phyloP scores from a whole-genome alignment of 2,888 invertebrate species.

The Julus scandinavius region DNA sequence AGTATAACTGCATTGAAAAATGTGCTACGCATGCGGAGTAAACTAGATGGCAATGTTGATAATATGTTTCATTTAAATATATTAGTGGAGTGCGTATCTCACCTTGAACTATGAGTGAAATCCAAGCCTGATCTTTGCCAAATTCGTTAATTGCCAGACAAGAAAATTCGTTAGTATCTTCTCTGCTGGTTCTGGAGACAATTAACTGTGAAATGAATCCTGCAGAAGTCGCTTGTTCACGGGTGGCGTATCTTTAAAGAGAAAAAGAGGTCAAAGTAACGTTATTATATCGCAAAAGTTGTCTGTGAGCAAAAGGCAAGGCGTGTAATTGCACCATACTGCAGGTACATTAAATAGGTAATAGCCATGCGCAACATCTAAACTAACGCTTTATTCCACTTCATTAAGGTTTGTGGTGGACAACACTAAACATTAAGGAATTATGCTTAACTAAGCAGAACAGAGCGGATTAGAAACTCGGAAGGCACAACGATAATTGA shows the following conservation, averaged over 20 bases:
- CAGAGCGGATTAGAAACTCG: constrained; percentile 25
- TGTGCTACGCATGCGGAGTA: no score
- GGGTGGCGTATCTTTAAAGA: constrained; percentile 44
- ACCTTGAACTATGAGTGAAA: constrained; percentile 68
- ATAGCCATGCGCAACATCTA: constrained; percentile 28
- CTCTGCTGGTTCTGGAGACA: constrained; percentile 53
- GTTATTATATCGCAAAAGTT: constrained; percentile 10
- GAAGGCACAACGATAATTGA: neutral
- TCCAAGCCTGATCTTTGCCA: constrained; percentile 68
- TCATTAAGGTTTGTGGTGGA: constrained; percentile 45
- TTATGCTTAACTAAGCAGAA: constrained; percentile 45
- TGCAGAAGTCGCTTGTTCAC: constrained; percentile 48
- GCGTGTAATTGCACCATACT: neutral
- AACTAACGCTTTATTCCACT: constrained; percentile 41
- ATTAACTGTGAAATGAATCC: constrained; percentile 64
- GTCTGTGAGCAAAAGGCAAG: neutral
- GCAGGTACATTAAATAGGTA: constrained; percentile 45
- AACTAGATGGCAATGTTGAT: no score
- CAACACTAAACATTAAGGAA: constrained; percentile 37
- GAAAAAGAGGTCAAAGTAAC: neutral
- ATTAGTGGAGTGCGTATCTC: neutral
- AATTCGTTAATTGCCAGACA: constrained; percentile 69
- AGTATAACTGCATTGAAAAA: no score
- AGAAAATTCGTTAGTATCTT: constrained; percentile 61
- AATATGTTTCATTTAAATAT: neutral